Evolutionary conservation across 23 tunicate genomes (phyloP).

Genomic region (Phallusia fumigata): DNA sequence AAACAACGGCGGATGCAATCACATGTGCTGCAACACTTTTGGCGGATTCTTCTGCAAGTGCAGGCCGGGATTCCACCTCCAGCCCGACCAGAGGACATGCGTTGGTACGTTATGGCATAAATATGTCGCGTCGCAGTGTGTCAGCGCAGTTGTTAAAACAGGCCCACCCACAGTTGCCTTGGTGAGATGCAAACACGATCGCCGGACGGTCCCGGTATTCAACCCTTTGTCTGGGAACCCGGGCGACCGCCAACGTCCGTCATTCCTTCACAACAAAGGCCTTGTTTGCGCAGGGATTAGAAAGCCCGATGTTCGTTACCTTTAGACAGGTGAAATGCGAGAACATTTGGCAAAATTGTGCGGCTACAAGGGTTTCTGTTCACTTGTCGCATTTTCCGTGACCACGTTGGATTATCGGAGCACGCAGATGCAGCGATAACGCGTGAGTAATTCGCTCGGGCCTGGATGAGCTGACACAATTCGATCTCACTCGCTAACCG

Average conservation of each 20-base stretch:
- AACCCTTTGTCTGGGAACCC: conserved; percentile 9
- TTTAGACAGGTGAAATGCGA: conserved; percentile 3
- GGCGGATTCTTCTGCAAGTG: conserved; percentile 94
- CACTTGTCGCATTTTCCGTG: background rate
- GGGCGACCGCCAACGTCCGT: background rate
- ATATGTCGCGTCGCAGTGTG: background rate
- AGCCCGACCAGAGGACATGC: conserved; percentile 70
- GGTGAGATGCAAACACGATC: background rate
- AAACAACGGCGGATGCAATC: conserved; percentile 96
- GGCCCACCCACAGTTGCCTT: background rate
- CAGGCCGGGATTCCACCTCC: conserved; percentile 76
- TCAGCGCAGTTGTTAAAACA: conserved; percentile 7
- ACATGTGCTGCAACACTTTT: conserved; percentile 92
- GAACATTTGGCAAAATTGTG: background rate
- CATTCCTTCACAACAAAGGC: background rate
- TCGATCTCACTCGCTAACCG: no score
- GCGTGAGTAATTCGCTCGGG: background rate
- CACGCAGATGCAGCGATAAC: background rate
- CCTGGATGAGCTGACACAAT: no score
- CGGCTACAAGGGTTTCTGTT: background rate
- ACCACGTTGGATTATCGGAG: background rate
- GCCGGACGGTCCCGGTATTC: background rate
- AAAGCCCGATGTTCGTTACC: conserved; percentile 4
- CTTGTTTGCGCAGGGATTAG: background rate
- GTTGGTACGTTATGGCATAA: conserved; percentile 47